Evolutionary conservation across 1,140 invertebrate species (phyloP).

Genomic region (Tetramorium parvispinum): DNA sequence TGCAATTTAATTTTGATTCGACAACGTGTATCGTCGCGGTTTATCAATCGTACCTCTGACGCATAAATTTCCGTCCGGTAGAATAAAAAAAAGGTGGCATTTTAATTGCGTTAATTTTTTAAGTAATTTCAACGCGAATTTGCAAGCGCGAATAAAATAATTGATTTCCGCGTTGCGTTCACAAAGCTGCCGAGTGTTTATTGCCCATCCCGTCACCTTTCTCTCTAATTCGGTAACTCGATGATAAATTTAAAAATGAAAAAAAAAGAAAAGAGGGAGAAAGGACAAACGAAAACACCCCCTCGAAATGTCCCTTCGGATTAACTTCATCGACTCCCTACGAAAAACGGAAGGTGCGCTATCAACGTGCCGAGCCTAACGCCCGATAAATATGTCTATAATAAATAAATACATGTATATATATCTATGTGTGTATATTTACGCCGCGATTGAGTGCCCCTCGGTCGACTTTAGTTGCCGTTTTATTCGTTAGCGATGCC

Average conservation of each 20-base stretch:
- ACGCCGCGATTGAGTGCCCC: constrained; percentile 54
- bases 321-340: not conserved
- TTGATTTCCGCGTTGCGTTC: not conserved
- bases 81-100: constrained; percentile 19
- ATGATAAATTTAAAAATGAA: constrained; percentile 20
- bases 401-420: constrained; percentile 78
- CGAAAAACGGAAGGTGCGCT: constrained; percentile 14
- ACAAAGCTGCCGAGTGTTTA: not conserved
- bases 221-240: constrained; percentile 46
- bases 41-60: constrained; percentile 17
- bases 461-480: constrained; percentile 70
- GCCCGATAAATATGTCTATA: constrained; percentile 69
- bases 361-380: constrained; percentile 65
- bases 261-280: not conserved
- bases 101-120: constrained; percentile 33
- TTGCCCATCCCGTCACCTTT: constrained; percentile 30
- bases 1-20: constrained; percentile 36
- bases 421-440: constrained; percentile 67
- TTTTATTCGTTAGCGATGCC: constrained; percentile 60
- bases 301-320: not conserved
- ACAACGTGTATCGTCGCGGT: not conserved
- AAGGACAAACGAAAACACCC: not conserved
- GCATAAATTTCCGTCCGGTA: not conserved
- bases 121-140: constrained; percentile 3
- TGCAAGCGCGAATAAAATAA: constrained; percentile 4